Conservation (phyloP, 1,140 invertebrate species). For the Eumeta japonica region DNA sequence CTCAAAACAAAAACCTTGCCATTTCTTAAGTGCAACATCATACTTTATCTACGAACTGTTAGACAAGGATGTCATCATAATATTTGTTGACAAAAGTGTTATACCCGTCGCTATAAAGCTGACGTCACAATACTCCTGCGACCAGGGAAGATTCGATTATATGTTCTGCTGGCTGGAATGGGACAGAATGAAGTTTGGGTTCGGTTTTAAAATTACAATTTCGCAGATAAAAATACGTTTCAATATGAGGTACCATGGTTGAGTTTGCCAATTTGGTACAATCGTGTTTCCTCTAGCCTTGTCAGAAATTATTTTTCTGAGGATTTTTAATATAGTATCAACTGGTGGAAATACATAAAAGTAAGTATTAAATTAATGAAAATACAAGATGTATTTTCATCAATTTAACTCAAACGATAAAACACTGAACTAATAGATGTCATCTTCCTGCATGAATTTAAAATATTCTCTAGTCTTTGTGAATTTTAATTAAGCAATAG, state of each 20-base stretch:
- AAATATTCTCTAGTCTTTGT: neutral
- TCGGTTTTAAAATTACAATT: neutral
- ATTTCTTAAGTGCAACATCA: neutral
- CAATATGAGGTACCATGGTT: constrained; percentile 15
- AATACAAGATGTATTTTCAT: constrained; percentile 2
- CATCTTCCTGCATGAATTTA: neutral
- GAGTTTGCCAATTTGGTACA: constrained; percentile 12
- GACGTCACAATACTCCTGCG: constrained; percentile 17
- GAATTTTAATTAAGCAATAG: constrained; percentile 1
- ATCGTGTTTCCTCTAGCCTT: constrained; percentile 11
- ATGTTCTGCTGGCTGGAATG: constrained; percentile 15
- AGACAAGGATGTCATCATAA: neutral
- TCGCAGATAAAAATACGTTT: constrained; percentile 4
- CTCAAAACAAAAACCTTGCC: neutral
- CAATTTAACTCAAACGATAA: neutral
- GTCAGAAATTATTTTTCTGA: constrained; percentile 9
- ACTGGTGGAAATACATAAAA: constrained; percentile 14
- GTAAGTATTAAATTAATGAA: constrained; percentile 2
- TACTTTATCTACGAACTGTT: constrained; percentile 2
- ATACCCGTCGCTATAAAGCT: constrained; percentile 3
- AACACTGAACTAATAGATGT: neutral
- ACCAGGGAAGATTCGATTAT: constrained; percentile 17
- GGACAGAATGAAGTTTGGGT: constrained; percentile 4
- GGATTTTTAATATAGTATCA: constrained; percentile 8
- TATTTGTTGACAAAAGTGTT: neutral